Evolutionary conservation across 92 coral and sea anemone genomes (phyloP).

Genomic region (Metridium senile): DNA sequence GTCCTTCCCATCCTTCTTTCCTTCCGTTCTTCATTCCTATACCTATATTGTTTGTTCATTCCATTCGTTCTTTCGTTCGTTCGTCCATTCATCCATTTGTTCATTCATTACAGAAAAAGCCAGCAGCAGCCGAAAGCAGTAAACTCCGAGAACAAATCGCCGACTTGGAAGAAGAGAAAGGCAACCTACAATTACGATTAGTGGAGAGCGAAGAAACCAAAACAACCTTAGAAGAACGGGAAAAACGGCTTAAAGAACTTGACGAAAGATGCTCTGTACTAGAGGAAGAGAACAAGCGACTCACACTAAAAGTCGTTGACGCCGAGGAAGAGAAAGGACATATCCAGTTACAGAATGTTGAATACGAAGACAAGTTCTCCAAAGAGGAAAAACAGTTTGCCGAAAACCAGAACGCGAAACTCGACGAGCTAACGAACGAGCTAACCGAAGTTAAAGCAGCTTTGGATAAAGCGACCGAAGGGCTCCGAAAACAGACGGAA

Average conservation of each 20-base stretch:
- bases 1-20: not conserved
- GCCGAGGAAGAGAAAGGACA: conserved; percentile 69
- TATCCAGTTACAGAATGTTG: conserved; percentile 50
- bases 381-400: conserved; percentile 32
- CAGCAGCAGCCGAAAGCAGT: conserved; percentile 27
- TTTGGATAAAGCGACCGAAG: conserved; percentile 13
- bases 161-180: conserved; percentile 49
- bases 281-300: conserved; percentile 62
- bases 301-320: conserved; percentile 60
- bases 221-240: not conserved
- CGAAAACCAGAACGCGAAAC: conserved; percentile 18
- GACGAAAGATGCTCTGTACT: conserved; percentile 54
- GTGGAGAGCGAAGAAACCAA: conserved; percentile 33
- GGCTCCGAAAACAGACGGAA: conserved; percentile 11
- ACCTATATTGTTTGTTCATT: not conserved
- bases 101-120: conserved; percentile 6
- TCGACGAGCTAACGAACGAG: conserved; percentile 30
- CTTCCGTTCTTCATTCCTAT: not conserved
- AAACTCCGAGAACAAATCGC: conserved; percentile 40
- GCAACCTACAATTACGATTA: conserved; percentile 33
- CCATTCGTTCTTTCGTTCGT: not conserved
- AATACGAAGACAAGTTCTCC: conserved; percentile 53
- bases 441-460: conserved; percentile 18
- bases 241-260: conserved; percentile 43
- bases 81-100: not conserved